Percentiles rank a stretch among this genome's conserved stretches.
Evolutionary conservation across 2,113 vertebrate species (phyloP).

Genomic region (Pungitius pungitius): DNA sequence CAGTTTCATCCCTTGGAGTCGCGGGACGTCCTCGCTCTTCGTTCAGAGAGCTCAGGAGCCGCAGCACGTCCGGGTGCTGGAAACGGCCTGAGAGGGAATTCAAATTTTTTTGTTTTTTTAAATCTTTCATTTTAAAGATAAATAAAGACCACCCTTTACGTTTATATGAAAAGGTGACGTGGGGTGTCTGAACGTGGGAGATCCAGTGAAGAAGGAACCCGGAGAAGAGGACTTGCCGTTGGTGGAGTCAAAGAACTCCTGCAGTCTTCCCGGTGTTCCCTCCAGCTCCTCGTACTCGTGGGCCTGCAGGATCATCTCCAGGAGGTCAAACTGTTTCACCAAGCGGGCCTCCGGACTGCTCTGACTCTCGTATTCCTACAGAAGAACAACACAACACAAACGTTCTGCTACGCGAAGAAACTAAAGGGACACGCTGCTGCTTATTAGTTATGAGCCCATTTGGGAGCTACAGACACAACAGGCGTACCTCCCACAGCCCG

Average conservation of each 20-base stretch:
- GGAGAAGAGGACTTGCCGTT: conserved; percentile 75
- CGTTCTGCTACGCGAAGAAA: not conserved
- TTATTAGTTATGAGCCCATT: not conserved
- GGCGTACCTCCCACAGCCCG: conserved; percentile 88
- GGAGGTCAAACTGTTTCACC: conserved; percentile 95
- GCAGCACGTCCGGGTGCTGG: conserved; percentile 90
- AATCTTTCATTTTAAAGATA: not conserved
- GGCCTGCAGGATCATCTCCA: conserved; percentile 97
- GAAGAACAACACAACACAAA: not conserved
- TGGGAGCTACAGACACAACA: not conserved
- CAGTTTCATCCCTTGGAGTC: conserved; percentile 28
- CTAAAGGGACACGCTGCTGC: fast-evolving
- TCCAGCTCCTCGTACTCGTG: conserved; percentile 94
- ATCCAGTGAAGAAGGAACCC: not conserved
- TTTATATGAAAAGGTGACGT: not conserved
- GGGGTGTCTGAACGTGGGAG: not conserved
- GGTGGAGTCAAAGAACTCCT: conserved; percentile 95
- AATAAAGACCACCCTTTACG: not conserved
- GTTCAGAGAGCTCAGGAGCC: conserved; percentile 87
- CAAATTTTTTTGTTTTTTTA: no score
- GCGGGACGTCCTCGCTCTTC: conserved; percentile 81
- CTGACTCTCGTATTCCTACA: conserved; percentile 91
- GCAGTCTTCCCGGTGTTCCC: conserved; percentile 87
- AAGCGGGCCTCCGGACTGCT: conserved; percentile 87
- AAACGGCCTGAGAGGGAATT: conserved; percentile 85